Evolutionary conservation across 2,888 invertebrate genomes (phyloP).

Genomic region (Eristalinus aeneus): DNA sequence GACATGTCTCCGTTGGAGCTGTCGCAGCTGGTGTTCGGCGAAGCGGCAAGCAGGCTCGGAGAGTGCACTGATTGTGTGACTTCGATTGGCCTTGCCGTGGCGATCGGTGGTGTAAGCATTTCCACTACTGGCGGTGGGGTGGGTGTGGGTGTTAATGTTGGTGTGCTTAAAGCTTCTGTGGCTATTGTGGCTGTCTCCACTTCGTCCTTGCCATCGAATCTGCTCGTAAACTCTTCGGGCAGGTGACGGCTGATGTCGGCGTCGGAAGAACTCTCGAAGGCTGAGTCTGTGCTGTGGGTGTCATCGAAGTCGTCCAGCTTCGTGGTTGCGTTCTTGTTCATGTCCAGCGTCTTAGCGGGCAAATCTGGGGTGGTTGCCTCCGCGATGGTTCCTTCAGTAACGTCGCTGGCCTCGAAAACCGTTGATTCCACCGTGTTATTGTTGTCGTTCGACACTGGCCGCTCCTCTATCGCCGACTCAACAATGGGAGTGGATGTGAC

Average conservation of each 20-base stretch:
- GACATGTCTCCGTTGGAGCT: constrained; percentile 64
- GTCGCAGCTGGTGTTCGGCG: constrained; percentile 62
- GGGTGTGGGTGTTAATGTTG: constrained; percentile 71
- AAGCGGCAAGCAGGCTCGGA: constrained; percentile 16
- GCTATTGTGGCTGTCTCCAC: constrained; percentile 79
- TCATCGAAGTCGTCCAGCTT: constrained; percentile 77
- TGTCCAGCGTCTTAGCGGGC: constrained; percentile 75
- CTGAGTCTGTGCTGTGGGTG: constrained; percentile 79
- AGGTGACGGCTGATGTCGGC: constrained; percentile 79
- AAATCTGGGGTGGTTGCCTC: constrained; percentile 39
- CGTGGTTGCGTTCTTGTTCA: constrained; percentile 76
- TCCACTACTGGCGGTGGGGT: constrained; percentile 53
- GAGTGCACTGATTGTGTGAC: background rate
- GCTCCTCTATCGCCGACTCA: constrained; percentile 38
- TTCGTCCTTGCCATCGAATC: constrained; percentile 76
- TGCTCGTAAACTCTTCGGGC: constrained; percentile 78
- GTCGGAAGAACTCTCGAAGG: constrained; percentile 80
- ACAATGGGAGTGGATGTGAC: constrained; percentile 48
- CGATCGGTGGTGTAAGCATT: constrained; percentile 34
- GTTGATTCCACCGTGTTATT: constrained; percentile 46
- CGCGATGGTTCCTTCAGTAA: constrained; percentile 39
- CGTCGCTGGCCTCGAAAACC: constrained; percentile 52
- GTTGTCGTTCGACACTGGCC: constrained; percentile 43
- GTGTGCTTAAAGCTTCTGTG: constrained; percentile 75
- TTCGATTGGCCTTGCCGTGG: constrained; percentile 56